phyloP scores from a whole-genome alignment of 2,888 invertebrate species.

The Drosophila multiciliata region DNA sequence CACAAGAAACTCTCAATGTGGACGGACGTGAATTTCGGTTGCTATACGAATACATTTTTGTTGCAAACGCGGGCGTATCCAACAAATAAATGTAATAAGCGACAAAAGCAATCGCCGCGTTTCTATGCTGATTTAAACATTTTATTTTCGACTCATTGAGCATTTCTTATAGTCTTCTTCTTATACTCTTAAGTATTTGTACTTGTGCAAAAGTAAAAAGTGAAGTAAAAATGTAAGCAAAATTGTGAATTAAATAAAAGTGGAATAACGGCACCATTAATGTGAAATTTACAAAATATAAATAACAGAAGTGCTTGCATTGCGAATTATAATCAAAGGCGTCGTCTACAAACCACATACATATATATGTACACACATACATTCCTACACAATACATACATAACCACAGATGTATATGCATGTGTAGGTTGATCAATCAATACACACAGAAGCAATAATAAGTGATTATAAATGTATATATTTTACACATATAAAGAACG shows the following conservation, averaged over 20 bases:
- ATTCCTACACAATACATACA: background rate
- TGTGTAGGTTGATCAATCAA: constrained; percentile 10
- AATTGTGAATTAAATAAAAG: constrained; percentile 40
- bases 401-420: background rate
- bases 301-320: constrained; percentile 28
- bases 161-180: constrained; percentile 18
- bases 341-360: background rate
- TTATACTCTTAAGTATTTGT: background rate
- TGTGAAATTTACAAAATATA: constrained; percentile 21
- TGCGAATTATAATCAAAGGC: background rate
- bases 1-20: constrained; percentile 49
- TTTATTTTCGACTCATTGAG: constrained; percentile 29
- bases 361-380: constrained; percentile 3
- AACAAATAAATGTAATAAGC: constrained; percentile 55
- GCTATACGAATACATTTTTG: constrained; percentile 46
- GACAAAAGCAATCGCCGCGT: constrained; percentile 32
- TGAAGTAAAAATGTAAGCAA: constrained; percentile 45
- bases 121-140: constrained; percentile 43
- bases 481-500: background rate
- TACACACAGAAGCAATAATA: constrained; percentile 6
- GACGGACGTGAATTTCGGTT: constrained; percentile 56
- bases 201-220: background rate
- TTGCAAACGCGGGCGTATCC: constrained; percentile 71
- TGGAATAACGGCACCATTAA: constrained; percentile 38
- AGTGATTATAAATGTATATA: constrained; percentile 1